Evolutionary conservation across 2,888 invertebrate species (phyloP).

Genomic region (Pelosia muscerda): DNA sequence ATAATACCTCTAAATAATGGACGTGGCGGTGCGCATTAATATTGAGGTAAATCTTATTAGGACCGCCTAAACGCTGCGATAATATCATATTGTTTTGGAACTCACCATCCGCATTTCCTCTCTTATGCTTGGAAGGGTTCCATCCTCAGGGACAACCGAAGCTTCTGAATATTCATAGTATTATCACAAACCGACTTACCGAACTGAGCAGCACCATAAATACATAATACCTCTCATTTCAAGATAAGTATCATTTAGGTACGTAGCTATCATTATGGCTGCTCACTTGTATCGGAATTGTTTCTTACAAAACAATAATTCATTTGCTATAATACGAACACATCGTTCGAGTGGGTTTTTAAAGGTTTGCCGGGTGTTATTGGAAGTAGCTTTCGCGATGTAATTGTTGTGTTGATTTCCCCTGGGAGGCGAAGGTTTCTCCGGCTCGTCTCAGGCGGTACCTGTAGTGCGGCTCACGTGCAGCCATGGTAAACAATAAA

Average conservation of each 20-base stretch:
- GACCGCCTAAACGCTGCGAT: constrained; percentile 84
- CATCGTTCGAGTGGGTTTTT: constrained; percentile 63
- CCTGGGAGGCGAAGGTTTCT: constrained; percentile 72
- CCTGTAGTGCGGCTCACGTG: constrained; percentile 61
- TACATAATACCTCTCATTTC: constrained; percentile 72
- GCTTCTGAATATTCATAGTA: constrained; percentile 84
- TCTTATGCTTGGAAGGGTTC: constrained; percentile 83
- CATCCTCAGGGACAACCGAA: constrained; percentile 78
- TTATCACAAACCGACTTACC: constrained; percentile 82
- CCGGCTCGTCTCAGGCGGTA: constrained; percentile 60
- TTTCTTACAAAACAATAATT: constrained; percentile 48
- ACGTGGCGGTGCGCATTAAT: constrained; percentile 84
- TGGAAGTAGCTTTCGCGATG: constrained; percentile 80
- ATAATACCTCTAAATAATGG: constrained; percentile 83
- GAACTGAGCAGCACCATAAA: constrained; percentile 76
- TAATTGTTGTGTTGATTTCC: constrained; percentile 86
- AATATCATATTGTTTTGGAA: constrained; percentile 86
- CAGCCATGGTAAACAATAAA: constrained; percentile 63
- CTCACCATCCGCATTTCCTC: constrained; percentile 83
- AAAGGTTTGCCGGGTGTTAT: constrained; percentile 76
- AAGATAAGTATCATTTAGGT: constrained; percentile 65
- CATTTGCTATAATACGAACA: constrained; percentile 54
- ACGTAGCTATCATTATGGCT: constrained; percentile 53
- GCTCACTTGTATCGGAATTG: constrained; percentile 50
- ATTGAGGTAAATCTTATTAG: constrained; percentile 87